A percentile compares a stretch with the other conserved stretches of the same genome.
phyloP scores from a whole-genome alignment of 2,888 invertebrate species.

The Phytoseiulus persimilis region DNA sequence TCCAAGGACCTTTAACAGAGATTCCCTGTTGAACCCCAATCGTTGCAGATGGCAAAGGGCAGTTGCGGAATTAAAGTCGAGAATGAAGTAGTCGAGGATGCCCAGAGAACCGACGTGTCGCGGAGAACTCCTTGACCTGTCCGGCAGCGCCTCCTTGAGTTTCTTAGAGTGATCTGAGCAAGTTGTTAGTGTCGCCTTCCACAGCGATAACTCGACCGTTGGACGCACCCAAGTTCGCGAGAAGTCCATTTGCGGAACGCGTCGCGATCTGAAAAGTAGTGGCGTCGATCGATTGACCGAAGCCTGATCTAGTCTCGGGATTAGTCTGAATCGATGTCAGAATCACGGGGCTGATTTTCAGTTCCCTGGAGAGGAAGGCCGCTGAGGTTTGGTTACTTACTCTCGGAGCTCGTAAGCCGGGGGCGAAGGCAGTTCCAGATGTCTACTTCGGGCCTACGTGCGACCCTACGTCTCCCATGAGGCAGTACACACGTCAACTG shows the following conservation, averaged over 20 bases:
- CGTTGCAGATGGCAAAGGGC: no score
- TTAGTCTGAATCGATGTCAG: no score
- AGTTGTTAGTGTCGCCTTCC: constrained; percentile 98
- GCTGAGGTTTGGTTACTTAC: constrained; percentile 47
- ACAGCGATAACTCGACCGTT: constrained; percentile 74
- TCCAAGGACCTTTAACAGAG: constrained; percentile 63
- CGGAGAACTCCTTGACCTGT: constrained; percentile 51
- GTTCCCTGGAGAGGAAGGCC: no score
- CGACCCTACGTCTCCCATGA: constrained; percentile 95
- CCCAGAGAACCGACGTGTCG: no score
- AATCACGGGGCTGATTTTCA: no score
- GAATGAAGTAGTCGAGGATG: no score
- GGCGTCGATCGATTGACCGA: not conserved
- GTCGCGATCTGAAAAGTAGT: constrained; percentile 63
- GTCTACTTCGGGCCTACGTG: constrained; percentile 87
- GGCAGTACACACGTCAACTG: constrained; percentile 73
- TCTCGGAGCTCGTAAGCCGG: constrained; percentile 66
- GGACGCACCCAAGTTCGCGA: constrained; percentile 70
- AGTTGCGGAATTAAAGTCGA: no score
- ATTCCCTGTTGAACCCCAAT: no score
- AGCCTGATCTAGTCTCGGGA: no score
- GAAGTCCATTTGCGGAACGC: constrained; percentile 84
- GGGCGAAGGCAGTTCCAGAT: constrained; percentile 65
- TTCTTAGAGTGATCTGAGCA: constrained; percentile 92
- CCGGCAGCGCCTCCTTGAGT: constrained; percentile 62